Evolutionary conservation across 1,140 invertebrate genomes (phyloP).

Genomic region (Hypsibius dujardini): DNA sequence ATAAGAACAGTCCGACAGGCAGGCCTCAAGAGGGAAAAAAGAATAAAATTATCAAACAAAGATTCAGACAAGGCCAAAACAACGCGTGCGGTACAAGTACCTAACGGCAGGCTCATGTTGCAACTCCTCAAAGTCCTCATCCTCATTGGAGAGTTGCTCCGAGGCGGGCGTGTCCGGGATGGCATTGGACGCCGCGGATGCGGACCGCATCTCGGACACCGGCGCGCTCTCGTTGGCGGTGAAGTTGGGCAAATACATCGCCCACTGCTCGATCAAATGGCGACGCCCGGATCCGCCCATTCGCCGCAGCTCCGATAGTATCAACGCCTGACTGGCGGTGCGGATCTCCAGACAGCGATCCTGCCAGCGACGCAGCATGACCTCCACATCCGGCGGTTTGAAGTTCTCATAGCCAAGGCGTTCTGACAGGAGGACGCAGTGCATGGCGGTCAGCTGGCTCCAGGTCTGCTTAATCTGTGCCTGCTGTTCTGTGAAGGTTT

Average conservation of each 20-base stretch:
- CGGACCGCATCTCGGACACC: slow-evolving; percentile 27
- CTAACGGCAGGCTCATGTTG: slow-evolving; percentile 33
- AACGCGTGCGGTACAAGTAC: no score
- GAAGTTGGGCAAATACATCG: slow-evolving; percentile 73
- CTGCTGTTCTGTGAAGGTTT: slow-evolving; percentile 61
- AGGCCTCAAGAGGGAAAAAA: no score
- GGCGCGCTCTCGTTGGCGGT: slow-evolving; percentile 43
- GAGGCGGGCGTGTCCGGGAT: slow-evolving; percentile 16
- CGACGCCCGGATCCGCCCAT: slow-evolving; percentile 81
- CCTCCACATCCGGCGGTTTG: slow-evolving; percentile 81
- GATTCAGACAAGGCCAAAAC: no score
- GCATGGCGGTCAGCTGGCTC: slow-evolving; percentile 80
- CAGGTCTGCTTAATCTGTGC: slow-evolving; percentile 87
- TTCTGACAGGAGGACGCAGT: slow-evolving; percentile 86
- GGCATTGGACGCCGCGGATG: neutral
- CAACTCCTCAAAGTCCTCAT: slow-evolving; percentile 51
- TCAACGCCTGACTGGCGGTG: slow-evolving; percentile 82
- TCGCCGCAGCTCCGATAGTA: slow-evolving; percentile 74
- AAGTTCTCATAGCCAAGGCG: slow-evolving; percentile 54
- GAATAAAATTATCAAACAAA: no score
- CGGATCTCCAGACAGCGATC: slow-evolving; percentile 90
- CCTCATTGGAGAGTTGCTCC: slow-evolving; percentile 46
- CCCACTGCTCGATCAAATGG: slow-evolving; percentile 78
- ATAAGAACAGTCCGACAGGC: no score
- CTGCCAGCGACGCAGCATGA: slow-evolving; percentile 91